Base-by-base conservation (phyloP, 2,888 invertebrate genomes). In the Subacronicta megacephala region DNA sequence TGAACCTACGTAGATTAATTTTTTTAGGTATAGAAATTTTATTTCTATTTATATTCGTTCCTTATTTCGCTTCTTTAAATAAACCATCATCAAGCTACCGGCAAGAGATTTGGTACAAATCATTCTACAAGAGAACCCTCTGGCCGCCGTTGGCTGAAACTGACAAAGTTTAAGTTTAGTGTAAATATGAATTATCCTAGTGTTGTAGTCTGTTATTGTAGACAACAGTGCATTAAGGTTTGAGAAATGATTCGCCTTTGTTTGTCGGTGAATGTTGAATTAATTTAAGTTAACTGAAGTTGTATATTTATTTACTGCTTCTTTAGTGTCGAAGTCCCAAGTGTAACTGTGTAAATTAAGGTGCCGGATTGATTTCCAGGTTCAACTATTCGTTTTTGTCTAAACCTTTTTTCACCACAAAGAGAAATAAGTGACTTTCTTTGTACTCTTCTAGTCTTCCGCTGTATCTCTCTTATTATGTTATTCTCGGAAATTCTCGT, bases 11-110 rank as follows among this genome's bases (percentile, higher is more conserved):
- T n/a, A n/a, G n/a, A n/a, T n/a, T n/a, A n/a, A n/a, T n/a, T n/a
- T n/a, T n/a, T n/a, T n/a, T n/a, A n/a, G n/a, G n/a, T n/a, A n/a
- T n/a, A n/a, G n/a, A n/a, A n/a, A n/a, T n/a, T 9, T 7, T 16
- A 36, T 9, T 16, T 36, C 10, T 2, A 3, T 3, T 16, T 13
- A 33, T 13, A 15, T 36, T 52, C 49, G 50, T 59, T 52, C 35
- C 49, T 53, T 73, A 71, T 66, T 60, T 41, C 53, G 35, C 29
- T 31, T 16, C 36, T 84, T 81, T 81, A 80, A 74, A 83, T 81
- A 77, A 84, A 82, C 78, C 78, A 77, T 83, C 86, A 80, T 80
- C 81, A 72, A 75, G 78, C 77, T 74, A 76, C 80, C 74, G 76
- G 80, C 63, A 70, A 67, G 61, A 74, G 72, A 64, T 73, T 60